Conservation (phyloP, 2,113 vertebrate species). For the Coptodon bakossiorum region DNA sequence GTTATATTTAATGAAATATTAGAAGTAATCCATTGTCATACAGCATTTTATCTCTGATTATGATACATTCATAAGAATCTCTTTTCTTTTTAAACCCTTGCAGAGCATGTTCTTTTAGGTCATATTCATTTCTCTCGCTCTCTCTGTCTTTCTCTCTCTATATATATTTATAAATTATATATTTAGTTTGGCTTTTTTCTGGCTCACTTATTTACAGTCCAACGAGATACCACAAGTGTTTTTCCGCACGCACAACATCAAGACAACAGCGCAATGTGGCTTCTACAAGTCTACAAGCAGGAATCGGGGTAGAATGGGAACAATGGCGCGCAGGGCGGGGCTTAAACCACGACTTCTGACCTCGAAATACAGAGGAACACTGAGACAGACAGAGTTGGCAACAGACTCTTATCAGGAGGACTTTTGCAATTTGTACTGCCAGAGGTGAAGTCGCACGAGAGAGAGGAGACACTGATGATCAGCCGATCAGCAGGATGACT, state of each 20-base stretch:
- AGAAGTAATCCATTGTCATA: slow-evolving; percentile 52
- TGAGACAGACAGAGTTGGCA: neutral
- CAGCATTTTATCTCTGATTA: slow-evolving; percentile 53
- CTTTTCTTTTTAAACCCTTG: neutral
- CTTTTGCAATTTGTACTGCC: neutral
- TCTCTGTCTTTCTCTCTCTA: neutral
- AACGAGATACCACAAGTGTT: slow-evolving; percentile 38
- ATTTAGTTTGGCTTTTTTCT: neutral
- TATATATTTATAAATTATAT: neutral
- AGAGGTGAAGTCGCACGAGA: neutral
- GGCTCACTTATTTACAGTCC: slow-evolving; percentile 52
- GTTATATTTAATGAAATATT: slow-evolving; percentile 73
- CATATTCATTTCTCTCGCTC: neutral
- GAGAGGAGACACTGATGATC: neutral
- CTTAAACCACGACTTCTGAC: slow-evolving; percentile 5
- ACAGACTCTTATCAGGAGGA: neutral
- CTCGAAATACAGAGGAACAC: neutral
- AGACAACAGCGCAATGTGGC: slow-evolving; percentile 47
- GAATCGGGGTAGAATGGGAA: neutral
- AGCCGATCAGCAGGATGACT: neutral
- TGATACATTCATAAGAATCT: slow-evolving; percentile 62
- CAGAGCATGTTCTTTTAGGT: slow-evolving; percentile 27
- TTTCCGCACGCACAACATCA: slow-evolving; percentile 40
- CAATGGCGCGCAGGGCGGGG: neutral
- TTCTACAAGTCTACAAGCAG: slow-evolving; percentile 50